These are phyloP conservation scores for Orthonyx spaldingii DNA, from an alignment of 2,113 vertebrate genomes.

Conservation along the genomic window DNA sequence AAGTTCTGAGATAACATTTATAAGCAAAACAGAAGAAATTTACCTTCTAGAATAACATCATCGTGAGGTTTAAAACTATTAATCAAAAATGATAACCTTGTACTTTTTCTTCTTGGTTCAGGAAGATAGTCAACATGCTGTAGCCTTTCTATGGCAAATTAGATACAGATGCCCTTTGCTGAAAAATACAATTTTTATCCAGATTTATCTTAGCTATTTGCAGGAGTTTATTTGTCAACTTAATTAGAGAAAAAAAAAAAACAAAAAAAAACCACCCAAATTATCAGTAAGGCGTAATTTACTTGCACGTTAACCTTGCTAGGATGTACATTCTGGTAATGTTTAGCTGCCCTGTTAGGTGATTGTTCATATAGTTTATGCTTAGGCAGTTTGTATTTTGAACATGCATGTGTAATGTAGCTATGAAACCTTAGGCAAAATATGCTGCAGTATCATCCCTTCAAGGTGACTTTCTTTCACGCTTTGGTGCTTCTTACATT, in stretches of 20 bases:
- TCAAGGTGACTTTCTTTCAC: conserved; percentile 71
- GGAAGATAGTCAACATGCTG: not conserved
- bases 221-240: not conserved
- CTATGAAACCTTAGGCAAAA: conserved; percentile 3
- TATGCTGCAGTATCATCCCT: not conserved
- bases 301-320: not conserved
- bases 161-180: not conserved
- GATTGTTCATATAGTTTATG: not conserved
- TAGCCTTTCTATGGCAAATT: not conserved
- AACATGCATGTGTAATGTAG: not conserved
- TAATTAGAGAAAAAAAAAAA: not conserved
- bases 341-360: not conserved
- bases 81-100: not conserved
- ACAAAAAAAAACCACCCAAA: too few species aligned
- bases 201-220: not conserved
- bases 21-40: not conserved
- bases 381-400: not conserved
- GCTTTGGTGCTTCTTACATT: conserved; percentile 58
- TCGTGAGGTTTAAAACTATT: not conserved
- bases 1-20: not conserved
- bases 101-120: not conserved
- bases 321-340: not conserved
- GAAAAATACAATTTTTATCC: not conserved
- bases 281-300: not conserved
- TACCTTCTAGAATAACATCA: not conserved